These are phyloP conservation scores for Cloeon dipterum DNA, from an alignment of 2,888 invertebrate genomes.

Conservation along the genomic window DNA sequence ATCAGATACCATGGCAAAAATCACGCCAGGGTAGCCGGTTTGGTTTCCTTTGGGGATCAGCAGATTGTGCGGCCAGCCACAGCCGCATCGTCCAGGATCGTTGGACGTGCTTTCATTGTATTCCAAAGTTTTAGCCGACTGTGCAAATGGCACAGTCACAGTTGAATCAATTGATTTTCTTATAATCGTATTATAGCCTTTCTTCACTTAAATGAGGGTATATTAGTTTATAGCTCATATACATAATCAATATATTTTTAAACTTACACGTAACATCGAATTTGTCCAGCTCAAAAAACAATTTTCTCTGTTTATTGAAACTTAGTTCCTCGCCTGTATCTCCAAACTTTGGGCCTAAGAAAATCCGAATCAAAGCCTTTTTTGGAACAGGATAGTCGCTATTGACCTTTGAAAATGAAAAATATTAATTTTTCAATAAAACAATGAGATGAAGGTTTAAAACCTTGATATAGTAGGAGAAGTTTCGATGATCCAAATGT, in stretches of 20 bases:
- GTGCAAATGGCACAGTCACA: not conserved
- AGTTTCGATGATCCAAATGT: not conserved
- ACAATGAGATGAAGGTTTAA: no score
- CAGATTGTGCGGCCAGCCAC: conserved; percentile 33
- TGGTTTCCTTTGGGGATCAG: conserved; percentile 25
- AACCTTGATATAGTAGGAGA: not conserved
- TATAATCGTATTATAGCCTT: not conserved
- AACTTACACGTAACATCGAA: no score
- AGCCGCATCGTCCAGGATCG: conserved; percentile 11
- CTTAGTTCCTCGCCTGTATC: conserved; percentile 10
- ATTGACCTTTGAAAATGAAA: no score
- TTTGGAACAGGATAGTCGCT: no score
- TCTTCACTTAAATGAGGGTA: not conserved
- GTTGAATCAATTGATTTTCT: not conserved
- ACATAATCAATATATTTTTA: no score
- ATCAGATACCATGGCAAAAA: conserved; percentile 18
- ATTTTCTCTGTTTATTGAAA: conserved; percentile 12
- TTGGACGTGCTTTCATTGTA: no score
- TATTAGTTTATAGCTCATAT: no score
- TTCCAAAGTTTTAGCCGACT: no score
- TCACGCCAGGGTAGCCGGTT: conserved; percentile 15
- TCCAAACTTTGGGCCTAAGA: conserved; percentile 13
- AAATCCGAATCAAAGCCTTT: conserved; percentile 12
- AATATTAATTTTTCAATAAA: no score
- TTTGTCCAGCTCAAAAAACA: conserved; percentile 15